Conservation (phyloP, 2,888 invertebrate genomes). For the Digitonthophagus gazella region DNA sequence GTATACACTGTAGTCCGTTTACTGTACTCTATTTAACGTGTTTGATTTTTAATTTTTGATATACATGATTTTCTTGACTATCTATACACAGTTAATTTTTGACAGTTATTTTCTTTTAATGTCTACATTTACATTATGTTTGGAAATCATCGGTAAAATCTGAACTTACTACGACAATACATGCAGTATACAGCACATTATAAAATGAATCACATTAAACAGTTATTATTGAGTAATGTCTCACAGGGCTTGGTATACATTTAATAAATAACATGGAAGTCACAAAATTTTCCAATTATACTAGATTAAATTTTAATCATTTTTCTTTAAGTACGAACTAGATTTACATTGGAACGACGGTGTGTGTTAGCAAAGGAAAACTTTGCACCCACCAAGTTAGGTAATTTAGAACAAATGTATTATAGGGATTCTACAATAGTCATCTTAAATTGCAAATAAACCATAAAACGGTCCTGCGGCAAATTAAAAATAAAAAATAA, state of each 20-base stretch:
- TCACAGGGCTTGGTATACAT: constrained; percentile 39
- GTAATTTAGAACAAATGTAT: constrained; percentile 37
- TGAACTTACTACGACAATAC: constrained; percentile 45
- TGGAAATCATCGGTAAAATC: constrained; percentile 27
- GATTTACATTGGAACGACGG: constrained; percentile 24
- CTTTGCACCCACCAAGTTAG: constrained; percentile 28
- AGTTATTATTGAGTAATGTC: constrained; percentile 45
- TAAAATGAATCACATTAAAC: constrained; percentile 49
- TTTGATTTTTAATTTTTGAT: constrained; percentile 25
- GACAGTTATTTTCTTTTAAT: constrained; percentile 35
- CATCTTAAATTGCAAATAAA: constrained; percentile 38
- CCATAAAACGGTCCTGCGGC: constrained; percentile 10
- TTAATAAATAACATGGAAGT: constrained; percentile 29
- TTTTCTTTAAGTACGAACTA: constrained; percentile 24
- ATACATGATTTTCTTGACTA: constrained; percentile 30
- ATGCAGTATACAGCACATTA: constrained; percentile 49
- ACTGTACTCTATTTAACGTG: constrained; percentile 12
- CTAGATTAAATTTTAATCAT: constrained; percentile 21
- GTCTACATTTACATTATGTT: constrained; percentile 21
- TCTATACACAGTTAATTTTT: constrained; percentile 31
- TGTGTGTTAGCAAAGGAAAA: constrained; percentile 25
- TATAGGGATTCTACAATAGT: constrained; percentile 44
- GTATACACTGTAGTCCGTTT: constrained; percentile 24
- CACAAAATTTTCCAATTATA: constrained; percentile 31
- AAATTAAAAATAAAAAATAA: constrained; percentile 29